These are phyloP conservation scores for Anastatus disparis DNA, from an alignment of 1,140 invertebrate species.

Conservation along the genomic window DNA sequence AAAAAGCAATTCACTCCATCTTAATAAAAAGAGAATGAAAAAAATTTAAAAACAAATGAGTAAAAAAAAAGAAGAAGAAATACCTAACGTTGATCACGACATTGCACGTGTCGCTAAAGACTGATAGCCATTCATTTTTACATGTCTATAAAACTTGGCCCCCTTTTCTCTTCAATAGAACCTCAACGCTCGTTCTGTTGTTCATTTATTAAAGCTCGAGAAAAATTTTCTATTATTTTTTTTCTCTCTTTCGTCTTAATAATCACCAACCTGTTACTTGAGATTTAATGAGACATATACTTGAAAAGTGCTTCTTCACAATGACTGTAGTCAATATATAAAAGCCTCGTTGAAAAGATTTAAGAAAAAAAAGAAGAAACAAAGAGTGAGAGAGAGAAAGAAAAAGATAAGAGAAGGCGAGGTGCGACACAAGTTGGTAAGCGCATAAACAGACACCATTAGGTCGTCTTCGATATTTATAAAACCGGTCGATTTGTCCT, in stretches of 20 bases:
- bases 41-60: too few species aligned
- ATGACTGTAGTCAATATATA: too few species aligned
- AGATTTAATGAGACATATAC: too few species aligned
- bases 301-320: too few species aligned
- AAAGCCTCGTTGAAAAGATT: too few species aligned
- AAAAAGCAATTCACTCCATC: too few species aligned
- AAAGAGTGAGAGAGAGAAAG: neutral
- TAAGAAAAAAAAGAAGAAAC: too few species aligned
- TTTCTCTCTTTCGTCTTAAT: conserved; percentile 25
- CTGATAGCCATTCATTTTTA: conserved; percentile 24
- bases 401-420: conserved; percentile 1
- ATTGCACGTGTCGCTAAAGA: conserved; percentile 10
- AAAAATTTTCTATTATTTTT: too few species aligned
- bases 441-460: conserved; percentile 27
- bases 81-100: neutral
- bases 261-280: conserved; percentile 26
- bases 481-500: conserved; percentile 38
- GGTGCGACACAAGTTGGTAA: neutral
- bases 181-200: neutral
- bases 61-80: neutral
- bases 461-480: conserved; percentile 35
- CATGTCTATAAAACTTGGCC: neutral
- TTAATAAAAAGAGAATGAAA: too few species aligned
- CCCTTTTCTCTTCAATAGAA: neutral
- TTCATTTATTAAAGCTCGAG: conserved; percentile 30